phyloP scores from a whole-genome alignment of 2,888 invertebrate species.

The Keiferia lycopersicella region DNA sequence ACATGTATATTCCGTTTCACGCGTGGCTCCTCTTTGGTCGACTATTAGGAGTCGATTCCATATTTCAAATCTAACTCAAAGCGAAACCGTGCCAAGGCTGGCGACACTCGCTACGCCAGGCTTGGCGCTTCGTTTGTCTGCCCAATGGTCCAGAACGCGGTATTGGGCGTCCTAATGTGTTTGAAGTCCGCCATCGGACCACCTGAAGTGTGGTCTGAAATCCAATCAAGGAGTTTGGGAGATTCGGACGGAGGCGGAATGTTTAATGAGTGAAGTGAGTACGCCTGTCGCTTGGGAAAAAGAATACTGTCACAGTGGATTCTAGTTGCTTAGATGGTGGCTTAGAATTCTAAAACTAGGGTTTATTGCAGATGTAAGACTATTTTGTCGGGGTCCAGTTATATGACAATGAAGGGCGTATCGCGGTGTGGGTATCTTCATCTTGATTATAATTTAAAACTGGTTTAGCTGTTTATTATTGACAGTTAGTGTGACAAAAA shows the following conservation, averaged over 20 bases:
- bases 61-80: background rate
- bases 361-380: no score
- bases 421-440: no score
- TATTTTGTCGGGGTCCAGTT: no score
- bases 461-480: no score
- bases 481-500: no score
- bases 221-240: conserved; percentile 14
- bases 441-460: no score
- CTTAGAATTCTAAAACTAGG: no score
- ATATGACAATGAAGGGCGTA: no score
- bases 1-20: no score
- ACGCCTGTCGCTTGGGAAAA: background rate
- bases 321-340: no score
- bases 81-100: background rate
- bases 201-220: conserved; percentile 10
- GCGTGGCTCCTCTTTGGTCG: no score
- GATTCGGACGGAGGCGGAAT: background rate
- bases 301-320: background rate
- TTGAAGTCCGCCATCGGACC: conserved; percentile 12
- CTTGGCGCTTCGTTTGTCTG: conserved; percentile 13
- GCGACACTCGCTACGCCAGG: background rate
- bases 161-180: conserved; percentile 14
- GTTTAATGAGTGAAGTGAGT: background rate
- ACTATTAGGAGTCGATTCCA: no score
- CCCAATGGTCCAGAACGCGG: conserved; percentile 9